Conservation (phyloP, 2,888 invertebrate species). For the Balanococcus diminutus region DNA sequence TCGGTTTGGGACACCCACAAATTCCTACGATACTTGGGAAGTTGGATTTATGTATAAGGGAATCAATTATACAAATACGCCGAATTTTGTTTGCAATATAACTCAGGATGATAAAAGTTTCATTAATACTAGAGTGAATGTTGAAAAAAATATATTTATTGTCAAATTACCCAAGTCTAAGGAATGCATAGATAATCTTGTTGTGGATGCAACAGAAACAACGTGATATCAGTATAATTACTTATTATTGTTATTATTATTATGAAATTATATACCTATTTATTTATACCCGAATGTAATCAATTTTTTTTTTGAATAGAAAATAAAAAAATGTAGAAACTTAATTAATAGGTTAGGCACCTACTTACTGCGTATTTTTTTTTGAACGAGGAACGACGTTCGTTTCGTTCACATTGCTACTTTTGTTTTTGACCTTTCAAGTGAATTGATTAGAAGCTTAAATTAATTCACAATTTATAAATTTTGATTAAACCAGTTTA, state of each 20-base stretch:
- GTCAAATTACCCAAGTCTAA: background rate
- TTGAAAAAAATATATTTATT: background rate
- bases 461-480: too few species aligned
- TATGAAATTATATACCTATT: too few species aligned
- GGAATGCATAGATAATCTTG: background rate
- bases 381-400: too few species aligned
- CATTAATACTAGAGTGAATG: background rate
- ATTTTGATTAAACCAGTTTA: too few species aligned
- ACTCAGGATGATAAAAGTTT: background rate
- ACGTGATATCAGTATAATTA: background rate
- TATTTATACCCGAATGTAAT: too few species aligned
- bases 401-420: too few species aligned
- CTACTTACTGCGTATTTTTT: too few species aligned
- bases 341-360: too few species aligned
- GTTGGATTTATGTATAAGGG: background rate
- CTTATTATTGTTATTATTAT: background rate
- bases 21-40: background rate
- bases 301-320: too few species aligned
- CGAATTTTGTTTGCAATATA: background rate
- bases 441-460: too few species aligned
- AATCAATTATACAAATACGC: background rate
- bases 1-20: background rate
- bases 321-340: too few species aligned
- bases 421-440: too few species aligned
- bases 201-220: background rate